phyloP scores from a whole-genome alignment of 2,888 invertebrate species.

The Rhamphomyia laevipes region DNA sequence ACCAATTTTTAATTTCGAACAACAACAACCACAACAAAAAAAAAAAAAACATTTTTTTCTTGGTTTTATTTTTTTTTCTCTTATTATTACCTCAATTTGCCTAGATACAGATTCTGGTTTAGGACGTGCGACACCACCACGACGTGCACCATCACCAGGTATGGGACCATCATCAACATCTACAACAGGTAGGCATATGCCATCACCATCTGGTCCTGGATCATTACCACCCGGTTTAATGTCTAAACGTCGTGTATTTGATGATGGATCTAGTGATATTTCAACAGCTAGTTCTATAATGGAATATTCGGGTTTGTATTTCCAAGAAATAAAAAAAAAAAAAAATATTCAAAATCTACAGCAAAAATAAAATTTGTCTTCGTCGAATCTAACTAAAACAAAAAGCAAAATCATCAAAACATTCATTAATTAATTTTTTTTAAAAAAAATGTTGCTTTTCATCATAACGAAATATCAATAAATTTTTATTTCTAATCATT shows the following conservation, averaged over 20 bases:
- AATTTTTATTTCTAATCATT: too few species aligned
- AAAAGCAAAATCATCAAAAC: background rate
- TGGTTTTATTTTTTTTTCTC: too few species aligned
- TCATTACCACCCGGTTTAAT: constrained; percentile 65
- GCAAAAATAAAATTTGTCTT: background rate
- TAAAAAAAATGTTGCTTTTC: background rate
- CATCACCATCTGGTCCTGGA: constrained; percentile 76
- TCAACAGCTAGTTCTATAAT: constrained; percentile 75
- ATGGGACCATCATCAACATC: constrained; percentile 47
- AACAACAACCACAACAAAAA: too few species aligned
- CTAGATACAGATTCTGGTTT: constrained; percentile 71
- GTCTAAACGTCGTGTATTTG: constrained; percentile 56
- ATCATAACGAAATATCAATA: too few species aligned
- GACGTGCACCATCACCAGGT: constrained; percentile 76
- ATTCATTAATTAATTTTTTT: background rate
- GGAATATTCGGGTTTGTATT: constrained; percentile 66
- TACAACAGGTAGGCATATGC: constrained; percentile 49
- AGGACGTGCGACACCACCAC: constrained; percentile 76
- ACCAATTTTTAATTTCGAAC: too few species aligned
- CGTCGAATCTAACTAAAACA: background rate
- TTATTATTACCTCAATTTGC: constrained; percentile 12
- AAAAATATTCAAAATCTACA: background rate
- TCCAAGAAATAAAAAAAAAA: constrained; percentile 1
- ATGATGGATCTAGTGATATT: constrained; percentile 73
- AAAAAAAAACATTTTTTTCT: too few species aligned